Base-by-base conservation (phyloP, 2,113 vertebrate species). In the Cyprinodon brontotheroides region DNA sequence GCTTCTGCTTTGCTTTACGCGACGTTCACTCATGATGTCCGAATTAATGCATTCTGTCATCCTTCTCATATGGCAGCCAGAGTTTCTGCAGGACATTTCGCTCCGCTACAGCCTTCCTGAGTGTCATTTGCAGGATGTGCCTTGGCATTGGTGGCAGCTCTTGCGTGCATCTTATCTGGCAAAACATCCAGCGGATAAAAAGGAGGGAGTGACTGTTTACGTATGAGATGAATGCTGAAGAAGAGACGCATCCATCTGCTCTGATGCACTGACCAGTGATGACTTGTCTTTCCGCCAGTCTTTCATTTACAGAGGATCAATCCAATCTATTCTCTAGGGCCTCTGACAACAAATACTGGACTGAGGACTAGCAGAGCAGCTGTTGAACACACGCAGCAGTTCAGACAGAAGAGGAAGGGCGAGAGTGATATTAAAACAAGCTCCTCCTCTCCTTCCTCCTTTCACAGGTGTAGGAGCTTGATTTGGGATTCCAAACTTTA, bases 231-330 rank as follows among this genome's bases (percentile, higher is more conserved):
- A 75, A 87, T 72, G 61, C 68, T 12, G 76, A 87, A 66, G 74
- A 70, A 50, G 61, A 78, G 68, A 82, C 3, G 37, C 14, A 48
- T 81, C 86, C 89, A 89, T 90, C 87, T 90, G 87, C 72, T 86
- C 72, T 86, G 80, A 82, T 78, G 67, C 78, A 77, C 75, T 82
- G 78, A 88, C 82, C 74, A 75, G 62, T 79, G 84, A 90, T 80
- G 85, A 80, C 78, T 83, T 76, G 87, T 85, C 84, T 59, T 43
- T 36, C 74, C 83, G 87, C 86, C 89, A 88, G 86, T 72, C 70
- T 72, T 79, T 85, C 76, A 74, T 80, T 86, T 80, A 85, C 43
- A 29, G 43, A 84, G 66, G 72, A 82, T 81, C 84, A 81, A 84
- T 83, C 62, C 74, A 67, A 74, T 80, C 82, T 82, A 74, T 78